Percentiles rank a stretch among this genome's conserved stretches.
Evolutionary conservation across 1,140 invertebrate species (phyloP).

Genomic region (Tenebrio molitor): DNA sequence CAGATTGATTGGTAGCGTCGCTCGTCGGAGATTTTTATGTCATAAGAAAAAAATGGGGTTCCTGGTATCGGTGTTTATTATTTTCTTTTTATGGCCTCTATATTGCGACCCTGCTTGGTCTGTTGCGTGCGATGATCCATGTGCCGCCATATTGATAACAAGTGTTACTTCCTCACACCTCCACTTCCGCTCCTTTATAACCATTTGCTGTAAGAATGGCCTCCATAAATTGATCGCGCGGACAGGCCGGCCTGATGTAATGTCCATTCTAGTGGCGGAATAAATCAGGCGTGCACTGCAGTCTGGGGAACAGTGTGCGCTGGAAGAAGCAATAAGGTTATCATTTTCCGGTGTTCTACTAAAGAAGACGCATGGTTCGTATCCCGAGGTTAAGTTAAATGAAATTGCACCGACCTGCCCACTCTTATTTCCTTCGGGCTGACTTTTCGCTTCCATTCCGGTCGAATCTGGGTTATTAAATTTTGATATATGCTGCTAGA

Average conservation of each 20-base stretch:
- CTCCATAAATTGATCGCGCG: constrained; percentile 57
- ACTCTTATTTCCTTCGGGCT: constrained; percentile 38
- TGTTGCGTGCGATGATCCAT: constrained; percentile 51
- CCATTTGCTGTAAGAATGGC: constrained; percentile 42
- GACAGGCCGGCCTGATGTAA: constrained; percentile 56
- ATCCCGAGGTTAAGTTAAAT: constrained; percentile 50
- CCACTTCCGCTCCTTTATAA: constrained; percentile 52
- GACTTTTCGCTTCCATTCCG: constrained; percentile 7
- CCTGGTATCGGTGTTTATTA: background rate
- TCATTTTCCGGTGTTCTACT: constrained; percentile 63
- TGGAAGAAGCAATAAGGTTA: constrained; percentile 62
- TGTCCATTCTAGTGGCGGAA: constrained; percentile 58
- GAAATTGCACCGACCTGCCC: constrained; percentile 45
- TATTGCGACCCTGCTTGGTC: constrained; percentile 20
- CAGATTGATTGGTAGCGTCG: no score
- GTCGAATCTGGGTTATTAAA: constrained; percentile 26
- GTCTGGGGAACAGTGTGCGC: constrained; percentile 55
- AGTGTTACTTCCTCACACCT: constrained; percentile 46
- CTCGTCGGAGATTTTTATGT: no score
- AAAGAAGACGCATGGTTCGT: constrained; percentile 59
- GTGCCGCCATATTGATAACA: constrained; percentile 52
- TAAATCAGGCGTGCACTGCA: constrained; percentile 61
- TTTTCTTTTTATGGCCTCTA: background rate
- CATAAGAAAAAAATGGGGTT: background rate
- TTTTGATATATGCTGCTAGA: constrained; percentile 15